These are phyloP conservation scores for Psittacara wagleri DNA, from an alignment of 2,113 vertebrate genomes.

Conservation along the genomic window DNA sequence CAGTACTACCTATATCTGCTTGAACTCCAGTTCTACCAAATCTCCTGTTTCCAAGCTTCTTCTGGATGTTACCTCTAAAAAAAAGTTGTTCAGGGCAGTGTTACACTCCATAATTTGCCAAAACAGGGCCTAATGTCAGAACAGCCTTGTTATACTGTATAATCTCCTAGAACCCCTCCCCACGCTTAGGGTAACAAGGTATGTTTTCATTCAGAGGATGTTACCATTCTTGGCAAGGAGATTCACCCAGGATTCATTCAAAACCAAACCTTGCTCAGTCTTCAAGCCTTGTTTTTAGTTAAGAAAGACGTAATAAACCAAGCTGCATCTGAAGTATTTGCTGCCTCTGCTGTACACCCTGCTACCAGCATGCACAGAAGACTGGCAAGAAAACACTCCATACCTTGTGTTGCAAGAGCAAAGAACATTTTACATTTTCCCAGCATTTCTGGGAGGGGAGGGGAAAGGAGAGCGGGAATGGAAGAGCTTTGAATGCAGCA, in stretches of 20 bases:
- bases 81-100: background rate
- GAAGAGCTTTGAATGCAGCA: background rate
- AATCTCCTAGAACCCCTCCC: background rate
- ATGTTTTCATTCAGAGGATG: background rate
- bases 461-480: background rate
- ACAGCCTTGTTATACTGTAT: background rate
- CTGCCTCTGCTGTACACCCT: background rate
- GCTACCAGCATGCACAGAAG: background rate
- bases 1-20: background rate
- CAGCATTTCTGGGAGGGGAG: accelerated
- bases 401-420: background rate
- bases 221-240: background rate
- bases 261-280: background rate
- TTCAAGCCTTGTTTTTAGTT: background rate
- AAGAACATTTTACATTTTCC: background rate
- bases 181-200: background rate
- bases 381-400: background rate
- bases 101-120: accelerated
- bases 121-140: background rate
- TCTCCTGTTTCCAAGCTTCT: background rate
- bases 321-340: background rate
- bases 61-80: background rate
- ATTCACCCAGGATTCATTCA: background rate
- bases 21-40: background rate
- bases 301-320: background rate